Evolutionary conservation across 2,113 vertebrate species (phyloP).

Genomic region (Ammodytes marinus): DNA sequence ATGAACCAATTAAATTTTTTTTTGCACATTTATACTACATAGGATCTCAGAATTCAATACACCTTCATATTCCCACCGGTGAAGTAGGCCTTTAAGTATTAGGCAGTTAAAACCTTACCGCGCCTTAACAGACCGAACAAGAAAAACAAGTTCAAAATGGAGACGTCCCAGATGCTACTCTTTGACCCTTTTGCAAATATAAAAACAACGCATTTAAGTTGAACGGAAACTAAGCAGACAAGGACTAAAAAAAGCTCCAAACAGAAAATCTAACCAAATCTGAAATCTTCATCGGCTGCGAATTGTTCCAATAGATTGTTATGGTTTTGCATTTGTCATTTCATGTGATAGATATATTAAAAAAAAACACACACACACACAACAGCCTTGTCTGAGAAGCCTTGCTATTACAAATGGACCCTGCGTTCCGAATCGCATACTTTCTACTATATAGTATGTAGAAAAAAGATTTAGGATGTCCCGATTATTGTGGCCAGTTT

Average conservation of each 20-base stretch:
- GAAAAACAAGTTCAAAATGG: neutral
- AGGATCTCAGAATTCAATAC: no score
- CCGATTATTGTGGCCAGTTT: no score
- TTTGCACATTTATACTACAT: no score
- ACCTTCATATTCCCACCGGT: no score
- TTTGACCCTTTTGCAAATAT: neutral
- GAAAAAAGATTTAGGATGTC: no score
- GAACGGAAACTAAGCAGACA: neutral
- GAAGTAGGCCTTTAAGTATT: neutral
- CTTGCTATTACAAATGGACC: slow-evolving; percentile 15
- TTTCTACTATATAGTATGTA: no score
- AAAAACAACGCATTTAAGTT: neutral
- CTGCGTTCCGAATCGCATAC: no score
- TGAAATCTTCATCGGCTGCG: slow-evolving; percentile 5
- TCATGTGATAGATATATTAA: no score
- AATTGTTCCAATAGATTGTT: slow-evolving; percentile 2
- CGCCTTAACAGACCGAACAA: no score
- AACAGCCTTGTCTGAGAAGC: neutral
- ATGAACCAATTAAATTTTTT: no score
- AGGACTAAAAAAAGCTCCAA: neutral
- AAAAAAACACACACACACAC: slow-evolving; percentile 1
- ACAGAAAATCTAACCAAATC: neutral
- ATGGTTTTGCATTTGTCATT: slow-evolving; percentile 8
- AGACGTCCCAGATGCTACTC: neutral
- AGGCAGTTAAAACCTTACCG: neutral